Base-by-base conservation (phyloP, 2,113 vertebrate genomes). In the Gobio gobio region DNA sequence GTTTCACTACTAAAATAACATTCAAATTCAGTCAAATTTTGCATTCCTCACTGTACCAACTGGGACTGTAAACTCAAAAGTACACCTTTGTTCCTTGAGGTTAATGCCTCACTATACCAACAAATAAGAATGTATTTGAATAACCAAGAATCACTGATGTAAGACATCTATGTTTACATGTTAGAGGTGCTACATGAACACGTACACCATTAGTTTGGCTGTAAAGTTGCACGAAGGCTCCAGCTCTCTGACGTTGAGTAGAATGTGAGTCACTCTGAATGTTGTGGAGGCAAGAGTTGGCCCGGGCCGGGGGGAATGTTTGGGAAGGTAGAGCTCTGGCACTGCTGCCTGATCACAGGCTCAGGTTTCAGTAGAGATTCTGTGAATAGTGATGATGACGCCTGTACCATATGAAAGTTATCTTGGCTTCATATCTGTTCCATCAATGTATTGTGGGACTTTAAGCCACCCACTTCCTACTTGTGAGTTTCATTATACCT, bases 301-400 rank as follows among this genome's bases (percentile, higher is more conserved):
- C 63, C 24, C n/a, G 20, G 54, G 45, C 83, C 40, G 14, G 72
- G 45, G 80, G 70, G 58, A 51, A 81, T 81, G 43, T 56, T 88
- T 83, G 61, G 77, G 86, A 84, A 75, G 45, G 63, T 51, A 80
- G 26, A 47, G 24, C 66, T 59, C 26, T 58, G 83, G 54, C 40
- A 56, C 26, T 51, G 54, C 47, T 74, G 82, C 33, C 77, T 10
- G 73, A 36, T 81, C 61, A 75, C 77, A 22, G 63, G 58, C 72
- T 88, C 78, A n/a, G 36, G 88, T 89, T 88, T 91, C 87, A 86
- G 75, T 29, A 68, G 72, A 64, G 79, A 79, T 89, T 83, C 85
- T 87, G 76, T 82, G 68, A 84, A 83, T 83, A 87, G 85, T 87
- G 88, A 85, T 75, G 84, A 88, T 84, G 83, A 89, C 73, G 66